Evolutionary conservation across 2,113 vertebrate genomes (phyloP).

Genomic region (Bucco capensis): DNA sequence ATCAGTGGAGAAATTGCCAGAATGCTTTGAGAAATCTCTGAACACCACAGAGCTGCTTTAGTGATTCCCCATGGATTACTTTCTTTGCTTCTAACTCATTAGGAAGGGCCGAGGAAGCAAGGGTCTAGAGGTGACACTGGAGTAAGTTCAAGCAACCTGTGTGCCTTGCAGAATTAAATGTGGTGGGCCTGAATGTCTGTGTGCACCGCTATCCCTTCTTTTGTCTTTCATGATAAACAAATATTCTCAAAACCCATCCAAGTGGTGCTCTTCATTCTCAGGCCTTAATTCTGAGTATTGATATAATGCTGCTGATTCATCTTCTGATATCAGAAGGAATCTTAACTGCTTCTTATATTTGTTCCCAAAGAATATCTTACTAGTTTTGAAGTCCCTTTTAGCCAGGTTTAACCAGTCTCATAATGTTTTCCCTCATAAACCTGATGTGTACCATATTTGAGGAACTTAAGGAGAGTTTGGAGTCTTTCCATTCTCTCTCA

Average conservation of each 20-base stretch:
- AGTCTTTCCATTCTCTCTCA: not conserved
- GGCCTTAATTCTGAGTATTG: not conserved
- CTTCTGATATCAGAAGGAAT: not conserved
- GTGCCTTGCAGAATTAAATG: not conserved
- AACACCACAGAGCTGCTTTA: not conserved
- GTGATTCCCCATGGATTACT: not conserved
- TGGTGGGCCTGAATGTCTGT: not conserved
- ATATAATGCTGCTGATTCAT: not conserved
- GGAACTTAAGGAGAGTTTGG: not conserved
- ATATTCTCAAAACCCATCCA: not conserved
- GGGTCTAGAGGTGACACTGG: not conserved
- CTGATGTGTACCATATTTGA: not conserved
- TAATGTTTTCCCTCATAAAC: not conserved
- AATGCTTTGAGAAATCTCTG: not conserved
- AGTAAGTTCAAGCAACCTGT: not conserved
- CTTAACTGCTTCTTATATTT: not conserved
- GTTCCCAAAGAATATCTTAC: not conserved
- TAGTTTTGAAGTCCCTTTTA: not conserved
- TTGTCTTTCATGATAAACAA: not conserved
- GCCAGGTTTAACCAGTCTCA: not conserved
- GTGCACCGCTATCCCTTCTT: not conserved
- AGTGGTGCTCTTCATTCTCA: not conserved
- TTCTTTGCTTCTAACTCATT: accelerated
- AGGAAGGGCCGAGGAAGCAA: not conserved
- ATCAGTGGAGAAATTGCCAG: too few species aligned